Evolutionary conservation across 2,888 invertebrate species (phyloP).

Genomic region (Pollenia amentaria): DNA sequence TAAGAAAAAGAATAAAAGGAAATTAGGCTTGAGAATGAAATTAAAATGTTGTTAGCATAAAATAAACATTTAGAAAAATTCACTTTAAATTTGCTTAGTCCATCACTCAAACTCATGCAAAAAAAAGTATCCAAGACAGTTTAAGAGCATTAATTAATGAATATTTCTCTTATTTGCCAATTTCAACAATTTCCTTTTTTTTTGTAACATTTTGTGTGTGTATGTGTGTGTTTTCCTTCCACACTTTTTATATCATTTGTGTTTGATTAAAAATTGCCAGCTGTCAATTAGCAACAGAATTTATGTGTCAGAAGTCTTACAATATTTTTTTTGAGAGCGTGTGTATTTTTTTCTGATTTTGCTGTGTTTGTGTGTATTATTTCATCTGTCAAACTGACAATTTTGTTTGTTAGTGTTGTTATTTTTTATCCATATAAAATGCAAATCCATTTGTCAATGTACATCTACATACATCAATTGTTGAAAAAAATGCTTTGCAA

Average conservation of each 20-base stretch:
- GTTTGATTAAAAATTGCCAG: slow-evolving; percentile 71
- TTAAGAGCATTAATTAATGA: slow-evolving; percentile 67
- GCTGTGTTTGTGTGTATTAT: slow-evolving; percentile 38
- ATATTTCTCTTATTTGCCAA: neutral
- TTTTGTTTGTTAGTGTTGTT: slow-evolving; percentile 17
- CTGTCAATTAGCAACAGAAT: slow-evolving; percentile 69
- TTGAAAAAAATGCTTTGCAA: slow-evolving; percentile 9
- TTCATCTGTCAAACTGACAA: slow-evolving; percentile 69
- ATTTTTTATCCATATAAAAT: slow-evolving; percentile 39
- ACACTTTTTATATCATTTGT: slow-evolving; percentile 50
- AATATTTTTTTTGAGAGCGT: slow-evolving; percentile 21
- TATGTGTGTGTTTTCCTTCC: neutral
- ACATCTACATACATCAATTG: slow-evolving; percentile 29
- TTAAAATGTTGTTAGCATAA: slow-evolving; percentile 37
- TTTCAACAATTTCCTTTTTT: slow-evolving; percentile 1
- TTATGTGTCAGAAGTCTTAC: slow-evolving; percentile 61
- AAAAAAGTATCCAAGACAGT: slow-evolving; percentile 35
- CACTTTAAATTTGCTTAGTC: slow-evolving; percentile 50
- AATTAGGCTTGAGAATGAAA: neutral
- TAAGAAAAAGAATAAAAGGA: slow-evolving; percentile 26
- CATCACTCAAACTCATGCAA: neutral
- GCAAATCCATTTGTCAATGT: slow-evolving; percentile 66
- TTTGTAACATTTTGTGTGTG: neutral
- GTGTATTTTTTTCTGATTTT: neutral
- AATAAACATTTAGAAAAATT: slow-evolving; percentile 44